Percentiles rank a stretch among this genome's conserved stretches.
These are phyloP conservation scores for Amiota minor DNA, from an alignment of 2,888 invertebrate species.

Conservation along the genomic window DNA sequence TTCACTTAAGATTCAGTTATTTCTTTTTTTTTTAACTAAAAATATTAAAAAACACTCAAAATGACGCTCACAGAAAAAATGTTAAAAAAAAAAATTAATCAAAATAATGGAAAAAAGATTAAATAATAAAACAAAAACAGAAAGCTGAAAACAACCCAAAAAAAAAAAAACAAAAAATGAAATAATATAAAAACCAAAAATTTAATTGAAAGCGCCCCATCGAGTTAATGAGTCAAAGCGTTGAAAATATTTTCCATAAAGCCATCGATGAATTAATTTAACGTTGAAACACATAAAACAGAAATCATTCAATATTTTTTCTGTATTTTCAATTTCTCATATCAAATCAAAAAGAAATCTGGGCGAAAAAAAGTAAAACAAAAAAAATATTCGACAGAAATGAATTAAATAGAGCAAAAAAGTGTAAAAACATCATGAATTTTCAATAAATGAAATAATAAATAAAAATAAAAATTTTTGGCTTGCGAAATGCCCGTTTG, in stretches of 20 bases:
- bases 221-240: constrained; percentile 63
- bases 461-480: constrained; percentile 28
- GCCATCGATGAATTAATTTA: constrained; percentile 51
- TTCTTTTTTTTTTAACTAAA: too few species aligned
- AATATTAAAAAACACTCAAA: not conserved
- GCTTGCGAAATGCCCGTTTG: not conserved
- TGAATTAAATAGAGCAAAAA: constrained; percentile 15
- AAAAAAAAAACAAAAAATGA: constrained; percentile 5
- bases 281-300: constrained; percentile 51
- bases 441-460: constrained; percentile 42
- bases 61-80: not conserved
- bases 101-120: not conserved
- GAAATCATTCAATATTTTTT: constrained; percentile 43
- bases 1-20: not conserved
- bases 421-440: constrained; percentile 6
- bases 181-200: constrained; percentile 13
- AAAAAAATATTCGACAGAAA: not conserved
- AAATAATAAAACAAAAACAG: constrained; percentile 3
- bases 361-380: not conserved
- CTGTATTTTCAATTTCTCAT: too few species aligned
- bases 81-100: not conserved
- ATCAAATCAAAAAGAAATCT: too few species aligned
- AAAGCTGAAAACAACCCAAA: not conserved
- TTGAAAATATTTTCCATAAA: constrained; percentile 54
- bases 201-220: constrained; percentile 60